These are phyloP conservation scores for Oryzias sinensis DNA, from an alignment of 2,797 vertebrate genomes.

Conservation along the genomic window DNA sequence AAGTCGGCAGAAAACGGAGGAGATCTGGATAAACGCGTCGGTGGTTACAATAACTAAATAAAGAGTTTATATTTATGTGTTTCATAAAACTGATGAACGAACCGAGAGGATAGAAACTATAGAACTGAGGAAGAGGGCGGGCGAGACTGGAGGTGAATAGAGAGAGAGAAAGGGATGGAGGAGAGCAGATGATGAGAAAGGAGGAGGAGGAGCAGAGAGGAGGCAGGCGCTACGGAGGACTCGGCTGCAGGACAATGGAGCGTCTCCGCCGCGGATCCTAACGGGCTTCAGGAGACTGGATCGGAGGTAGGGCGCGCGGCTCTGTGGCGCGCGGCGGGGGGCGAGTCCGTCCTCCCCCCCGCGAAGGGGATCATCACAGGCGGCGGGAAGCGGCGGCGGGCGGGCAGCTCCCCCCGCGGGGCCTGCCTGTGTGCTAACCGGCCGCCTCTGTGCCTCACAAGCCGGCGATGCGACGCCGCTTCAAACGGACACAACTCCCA, in stretches of 20 bases:
- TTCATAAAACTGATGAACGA: background rate
- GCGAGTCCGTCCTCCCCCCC: no score
- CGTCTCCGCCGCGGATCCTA: constrained; percentile 37
- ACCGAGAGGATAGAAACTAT: background rate
- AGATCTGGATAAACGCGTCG: no score
- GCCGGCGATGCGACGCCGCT: constrained; percentile 27
- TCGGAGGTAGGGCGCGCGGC: constrained; percentile 37
- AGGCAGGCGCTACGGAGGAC: constrained; percentile 56
- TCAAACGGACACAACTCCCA: background rate
- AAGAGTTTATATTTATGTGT: background rate
- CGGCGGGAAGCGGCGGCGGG: constrained; percentile 83
- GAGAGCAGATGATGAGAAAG: constrained; percentile 26
- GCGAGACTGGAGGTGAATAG: constrained; percentile 1
- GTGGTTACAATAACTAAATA: background rate
- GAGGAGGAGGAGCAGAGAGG: constrained; percentile 52
- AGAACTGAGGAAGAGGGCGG: background rate
- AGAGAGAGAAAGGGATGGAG: constrained; percentile 26
- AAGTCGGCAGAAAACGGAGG: no score
- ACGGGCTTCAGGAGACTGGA: constrained; percentile 34
- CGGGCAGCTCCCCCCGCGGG: constrained; percentile 54
- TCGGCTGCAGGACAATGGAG: constrained; percentile 64
- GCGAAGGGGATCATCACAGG: constrained; percentile 24
- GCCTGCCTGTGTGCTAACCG: constrained; percentile 66
- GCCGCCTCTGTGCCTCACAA: constrained; percentile 73
- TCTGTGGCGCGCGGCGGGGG: background rate